Evolutionary conservation across 92 coral and sea anemone genomes (phyloP).

Genomic region (Phenganax marumi): DNA sequence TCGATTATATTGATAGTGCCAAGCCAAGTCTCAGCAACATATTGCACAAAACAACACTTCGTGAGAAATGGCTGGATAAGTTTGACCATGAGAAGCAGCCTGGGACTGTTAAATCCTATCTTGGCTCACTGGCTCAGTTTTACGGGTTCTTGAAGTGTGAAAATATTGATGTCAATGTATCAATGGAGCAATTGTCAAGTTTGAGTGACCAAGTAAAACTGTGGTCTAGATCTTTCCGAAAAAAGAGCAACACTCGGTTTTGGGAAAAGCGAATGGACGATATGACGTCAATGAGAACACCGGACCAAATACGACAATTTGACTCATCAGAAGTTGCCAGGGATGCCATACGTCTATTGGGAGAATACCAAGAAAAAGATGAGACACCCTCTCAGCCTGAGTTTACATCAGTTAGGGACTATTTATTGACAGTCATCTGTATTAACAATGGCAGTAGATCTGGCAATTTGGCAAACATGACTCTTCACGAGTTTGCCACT

Average conservation of each 20-base stretch:
- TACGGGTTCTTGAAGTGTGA: no score
- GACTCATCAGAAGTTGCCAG: constrained; percentile 45
- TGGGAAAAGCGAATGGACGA: no score
- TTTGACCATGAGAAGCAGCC: constrained; percentile 47
- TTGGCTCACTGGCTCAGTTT: no score
- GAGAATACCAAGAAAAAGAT: constrained; percentile 32
- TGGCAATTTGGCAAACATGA: no score
- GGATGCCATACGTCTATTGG: constrained; percentile 44
- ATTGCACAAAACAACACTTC: constrained; percentile 34
- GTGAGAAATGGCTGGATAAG: constrained; percentile 47
- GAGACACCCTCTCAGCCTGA: constrained; percentile 29
- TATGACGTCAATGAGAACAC: constrained; percentile 45
- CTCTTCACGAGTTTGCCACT: constrained; percentile 51
- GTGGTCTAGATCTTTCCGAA: no score
- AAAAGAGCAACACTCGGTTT: constrained; percentile 33
- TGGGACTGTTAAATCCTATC: no score
- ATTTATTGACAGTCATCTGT: no score
- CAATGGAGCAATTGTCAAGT: no score
- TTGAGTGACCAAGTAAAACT: no score
- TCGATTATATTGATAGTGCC: constrained; percentile 37
- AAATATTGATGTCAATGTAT: no score
- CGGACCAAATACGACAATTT: constrained; percentile 41
- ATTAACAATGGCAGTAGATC: no score
- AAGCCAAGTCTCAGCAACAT: constrained; percentile 34
- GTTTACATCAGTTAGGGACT: constrained; percentile 41